Conservation (phyloP, 2,113 vertebrate genomes). For the Tenebrosternarchus preto region DNA sequence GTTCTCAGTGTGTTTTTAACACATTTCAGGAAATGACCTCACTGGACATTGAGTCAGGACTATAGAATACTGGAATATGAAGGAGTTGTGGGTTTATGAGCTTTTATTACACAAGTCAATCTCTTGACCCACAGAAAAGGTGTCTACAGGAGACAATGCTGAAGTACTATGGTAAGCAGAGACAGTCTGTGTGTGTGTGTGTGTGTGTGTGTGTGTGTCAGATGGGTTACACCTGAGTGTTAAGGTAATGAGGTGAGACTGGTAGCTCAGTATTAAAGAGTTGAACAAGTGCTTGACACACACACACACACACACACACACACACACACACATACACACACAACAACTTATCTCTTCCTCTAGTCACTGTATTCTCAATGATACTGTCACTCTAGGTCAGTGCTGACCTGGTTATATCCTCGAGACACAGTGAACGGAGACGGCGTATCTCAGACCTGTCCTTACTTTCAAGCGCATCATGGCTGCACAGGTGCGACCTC, state of each 20-base stretch:
- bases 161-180: background rate
- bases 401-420: conserved; percentile 1
- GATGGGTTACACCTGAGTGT: conserved; percentile 1
- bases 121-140: background rate
- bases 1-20: conserved; percentile 10
- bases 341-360: no score
- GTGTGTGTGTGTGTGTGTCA: background rate
- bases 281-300: background rate
- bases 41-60: background rate
- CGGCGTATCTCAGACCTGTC: background rate
- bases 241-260: conserved; percentile 24
- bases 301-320: conserved; percentile 16
- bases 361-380: conserved; percentile 3
- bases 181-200: background rate
- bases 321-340: background rate
- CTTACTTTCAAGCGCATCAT: background rate
- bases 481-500: background rate
- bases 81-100: no score
- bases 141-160: background rate
- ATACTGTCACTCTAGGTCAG: conserved; percentile 4
- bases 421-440: background rate
- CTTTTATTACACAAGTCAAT: background rate
- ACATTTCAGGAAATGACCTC: background rate
- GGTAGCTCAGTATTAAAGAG: conserved; percentile 24
- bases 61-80: background rate